Base-by-base conservation (phyloP, 1,140 invertebrate species). In the Papilio dardanus region DNA sequence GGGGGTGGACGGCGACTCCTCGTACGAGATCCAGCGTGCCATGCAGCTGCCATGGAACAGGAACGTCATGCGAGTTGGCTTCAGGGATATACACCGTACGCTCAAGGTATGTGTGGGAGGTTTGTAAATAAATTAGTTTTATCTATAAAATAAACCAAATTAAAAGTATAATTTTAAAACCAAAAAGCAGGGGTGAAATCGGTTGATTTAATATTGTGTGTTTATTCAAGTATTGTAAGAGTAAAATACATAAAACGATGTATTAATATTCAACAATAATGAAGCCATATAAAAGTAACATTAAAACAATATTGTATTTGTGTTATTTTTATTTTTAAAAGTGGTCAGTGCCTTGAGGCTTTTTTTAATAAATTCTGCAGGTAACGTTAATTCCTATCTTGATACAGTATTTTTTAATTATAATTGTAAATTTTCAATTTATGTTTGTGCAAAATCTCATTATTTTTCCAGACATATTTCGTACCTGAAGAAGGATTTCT, bases 401-500 rank as follows among this genome's bases (percentile, higher is more conserved):
- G 14, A 54, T 24, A 54, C 5, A 21, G 1, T 54, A 50, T 42
- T 3, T 3, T 33, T 14, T 46, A n/a, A n/a, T n/a, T 46, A n/a
- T 46, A 4, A 4, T 12, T 16, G 37, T 42, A 5, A n/a, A 16
- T 42, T 46, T 46, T 46, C 5, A 19, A 46, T 16, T 46, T 46
- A 0, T 19, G 42, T 46, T 46, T 6, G n/a, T 46, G n/a, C 16
- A 7, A 35, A 78, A 28, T 16, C 21, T 66, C 33, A 31, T 21
- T 77, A 75, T 71, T 35, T 76, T 94, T 91, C 94, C 92, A 97
- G 97, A 97, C 96, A 33, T 97, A 97, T 86, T 96, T 97, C 73
- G 96, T 96, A 75, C 96, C 96, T 1, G 95, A 96, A 77, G 96
- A 97, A 82, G 96, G 97, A 30, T 97, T 97, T 74, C 91, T 97